Evolutionary conservation across 2,888 invertebrate species (phyloP).

Genomic region (Pyrrhopygopsis socrates): DNA sequence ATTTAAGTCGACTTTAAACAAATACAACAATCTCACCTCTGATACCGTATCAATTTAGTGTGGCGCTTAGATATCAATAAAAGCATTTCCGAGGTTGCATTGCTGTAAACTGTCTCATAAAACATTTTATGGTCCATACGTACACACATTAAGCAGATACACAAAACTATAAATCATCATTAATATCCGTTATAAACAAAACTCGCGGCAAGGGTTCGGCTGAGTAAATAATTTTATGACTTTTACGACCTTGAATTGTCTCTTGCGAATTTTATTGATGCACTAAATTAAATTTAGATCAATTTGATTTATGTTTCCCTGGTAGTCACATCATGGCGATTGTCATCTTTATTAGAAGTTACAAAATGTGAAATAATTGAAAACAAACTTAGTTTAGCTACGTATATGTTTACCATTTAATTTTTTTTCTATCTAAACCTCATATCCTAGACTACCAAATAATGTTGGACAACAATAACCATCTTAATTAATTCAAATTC

Average conservation of each 20-base stretch:
- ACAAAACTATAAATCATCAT: conserved; percentile 93
- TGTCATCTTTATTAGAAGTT: background rate
- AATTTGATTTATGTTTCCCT: conserved; percentile 90
- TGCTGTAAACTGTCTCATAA: conserved; percentile 93
- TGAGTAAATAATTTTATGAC: conserved; percentile 93
- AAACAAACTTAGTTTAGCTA: background rate
- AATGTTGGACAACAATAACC: no score
- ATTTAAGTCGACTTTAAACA: conserved; percentile 17
- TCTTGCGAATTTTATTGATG: conserved; percentile 91
- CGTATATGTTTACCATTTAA: no score
- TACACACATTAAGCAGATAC: conserved; percentile 93
- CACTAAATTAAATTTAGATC: conserved; percentile 90
- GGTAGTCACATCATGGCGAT: conserved; percentile 2
- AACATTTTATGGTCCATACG: conserved; percentile 93
- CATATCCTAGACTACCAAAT: no score
- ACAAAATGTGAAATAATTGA: background rate
- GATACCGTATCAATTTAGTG: conserved; percentile 89
- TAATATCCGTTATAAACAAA: conserved; percentile 92
- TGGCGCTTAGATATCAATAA: conserved; percentile 93
- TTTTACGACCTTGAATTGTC: conserved; percentile 92
- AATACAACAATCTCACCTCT: conserved; percentile 84
- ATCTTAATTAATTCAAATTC: no score
- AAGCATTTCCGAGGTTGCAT: conserved; percentile 92
- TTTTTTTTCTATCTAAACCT: no score
- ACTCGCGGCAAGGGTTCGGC: conserved; percentile 90